Percentiles rank a stretch among this genome's conserved stretches.
These are phyloP conservation scores for Triops longicaudatus DNA, from an alignment of 1,140 invertebrate genomes.

Conservation along the genomic window DNA sequence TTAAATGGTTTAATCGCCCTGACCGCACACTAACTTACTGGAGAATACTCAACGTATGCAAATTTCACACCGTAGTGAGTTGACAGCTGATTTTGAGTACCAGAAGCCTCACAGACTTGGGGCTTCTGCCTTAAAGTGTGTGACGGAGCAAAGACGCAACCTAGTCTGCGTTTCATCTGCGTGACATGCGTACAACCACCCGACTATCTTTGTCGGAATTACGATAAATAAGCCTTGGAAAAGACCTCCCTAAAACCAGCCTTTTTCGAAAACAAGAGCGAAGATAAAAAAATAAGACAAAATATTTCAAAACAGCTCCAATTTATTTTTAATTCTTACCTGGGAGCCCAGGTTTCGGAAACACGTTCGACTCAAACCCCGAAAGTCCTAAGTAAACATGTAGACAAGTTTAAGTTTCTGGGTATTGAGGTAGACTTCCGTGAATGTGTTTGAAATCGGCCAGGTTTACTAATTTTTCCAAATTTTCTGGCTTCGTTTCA, in stretches of 20 bases:
- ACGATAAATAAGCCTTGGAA: not conserved
- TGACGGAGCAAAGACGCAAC: not conserved
- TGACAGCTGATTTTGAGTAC: not conserved
- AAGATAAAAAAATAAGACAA: too few relatives aligned
- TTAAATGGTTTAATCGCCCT: too few relatives aligned
- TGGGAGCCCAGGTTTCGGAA: not conserved
- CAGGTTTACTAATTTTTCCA: not conserved
- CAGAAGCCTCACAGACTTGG: not conserved
- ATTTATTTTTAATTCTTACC: not conserved
- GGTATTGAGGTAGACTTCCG: not conserved
- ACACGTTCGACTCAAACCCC: not conserved
- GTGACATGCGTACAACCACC: not conserved
- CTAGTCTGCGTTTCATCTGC: slow-evolving; percentile 8
- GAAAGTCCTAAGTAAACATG: not conserved
- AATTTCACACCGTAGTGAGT: not conserved
- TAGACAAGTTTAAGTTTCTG: not conserved
- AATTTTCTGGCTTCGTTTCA: not conserved
- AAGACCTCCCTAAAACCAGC: not conserved
- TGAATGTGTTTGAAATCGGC: not conserved
- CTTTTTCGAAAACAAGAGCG: too few relatives aligned
- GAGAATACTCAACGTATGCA: not conserved
- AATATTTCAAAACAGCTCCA: too few relatives aligned
- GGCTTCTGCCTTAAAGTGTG: not conserved
- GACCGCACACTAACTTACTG: too few relatives aligned
- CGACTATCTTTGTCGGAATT: too few relatives aligned